These are phyloP conservation scores for Rhizoglyphus robini DNA, from an alignment of 1,140 invertebrate genomes.

Conservation along the genomic window DNA sequence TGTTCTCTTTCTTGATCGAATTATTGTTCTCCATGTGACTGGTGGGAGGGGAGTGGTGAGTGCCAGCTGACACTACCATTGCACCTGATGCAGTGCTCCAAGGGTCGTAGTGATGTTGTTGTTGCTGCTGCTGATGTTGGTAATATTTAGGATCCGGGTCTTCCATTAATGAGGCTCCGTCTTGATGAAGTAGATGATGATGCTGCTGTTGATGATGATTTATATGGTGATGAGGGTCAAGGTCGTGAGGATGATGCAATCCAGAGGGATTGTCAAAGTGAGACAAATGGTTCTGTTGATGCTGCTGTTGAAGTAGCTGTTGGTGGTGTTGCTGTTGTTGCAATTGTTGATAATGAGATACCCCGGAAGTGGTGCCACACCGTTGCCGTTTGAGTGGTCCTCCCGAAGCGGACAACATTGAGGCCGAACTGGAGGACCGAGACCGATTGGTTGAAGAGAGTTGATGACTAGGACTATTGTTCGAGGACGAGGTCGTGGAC, in stretches of 20 bases:
- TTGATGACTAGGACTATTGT: neutral
- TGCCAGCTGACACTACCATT: no score
- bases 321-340: neutral
- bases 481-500: neutral
- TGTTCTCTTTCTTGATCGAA: neutral
- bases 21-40: neutral
- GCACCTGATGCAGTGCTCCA: no score
- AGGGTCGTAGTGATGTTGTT: neutral
- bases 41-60: no score
- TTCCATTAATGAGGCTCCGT: neutral
- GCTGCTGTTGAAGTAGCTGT: no score
- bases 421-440: neutral
- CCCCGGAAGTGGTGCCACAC: neutral
- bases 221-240: neutral
- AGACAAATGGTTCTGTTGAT: neutral
- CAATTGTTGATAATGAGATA: neutral
- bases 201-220: neutral
- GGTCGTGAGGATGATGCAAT: neutral
- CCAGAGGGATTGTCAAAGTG: neutral
- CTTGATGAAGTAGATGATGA: neutral
- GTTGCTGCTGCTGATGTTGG: neutral
- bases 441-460: neutral
- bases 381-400: neutral
- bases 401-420: neutral
- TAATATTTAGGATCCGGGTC: neutral